Percentiles rank a stretch among this genome's conserved stretches.
These are phyloP conservation scores for Campaea margaritaria DNA, from an alignment of 2,888 invertebrate species.

Conservation along the genomic window DNA sequence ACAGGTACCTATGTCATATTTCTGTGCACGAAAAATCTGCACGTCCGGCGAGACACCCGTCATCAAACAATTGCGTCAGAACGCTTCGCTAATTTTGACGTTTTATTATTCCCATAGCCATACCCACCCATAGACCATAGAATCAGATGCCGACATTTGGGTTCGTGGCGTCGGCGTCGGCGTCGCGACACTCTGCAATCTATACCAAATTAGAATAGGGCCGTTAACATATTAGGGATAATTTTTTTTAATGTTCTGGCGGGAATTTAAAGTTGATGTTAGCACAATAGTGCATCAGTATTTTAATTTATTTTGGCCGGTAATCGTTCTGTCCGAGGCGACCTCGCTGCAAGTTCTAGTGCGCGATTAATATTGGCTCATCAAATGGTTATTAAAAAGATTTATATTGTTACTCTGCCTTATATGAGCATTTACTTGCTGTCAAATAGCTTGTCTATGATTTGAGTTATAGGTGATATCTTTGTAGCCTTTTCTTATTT, in stretches of 20 bases:
- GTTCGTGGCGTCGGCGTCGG: too few relatives aligned
- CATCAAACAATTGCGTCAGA: constrained; percentile 48
- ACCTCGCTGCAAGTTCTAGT: neutral
- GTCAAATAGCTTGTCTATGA: neutral
- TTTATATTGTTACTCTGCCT: neutral
- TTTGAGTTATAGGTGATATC: too few relatives aligned
- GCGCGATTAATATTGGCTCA: neutral
- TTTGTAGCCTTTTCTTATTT: too few relatives aligned
- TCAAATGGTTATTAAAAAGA: neutral
- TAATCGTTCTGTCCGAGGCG: constrained; percentile 3
- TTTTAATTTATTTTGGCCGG: constrained; percentile 23
- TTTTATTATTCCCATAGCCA: constrained; percentile 11
- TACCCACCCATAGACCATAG: too few relatives aligned
- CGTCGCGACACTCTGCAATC: constrained; percentile 7
- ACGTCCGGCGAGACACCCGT: constrained; percentile 36
- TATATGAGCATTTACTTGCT: neutral
- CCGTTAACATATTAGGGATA: constrained; percentile 24
- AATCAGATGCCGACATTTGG: neutral
- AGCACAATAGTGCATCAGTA: constrained; percentile 18
- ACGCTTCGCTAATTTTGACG: constrained; percentile 43
- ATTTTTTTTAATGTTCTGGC: constrained; percentile 24
- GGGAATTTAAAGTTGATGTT: constrained; percentile 15
- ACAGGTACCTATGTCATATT: constrained; percentile 19
- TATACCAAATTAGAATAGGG: constrained; percentile 29
- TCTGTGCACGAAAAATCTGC: constrained; percentile 29